Conservation (phyloP, 2,888 invertebrate genomes). For the Strigamia maritima region DNA sequence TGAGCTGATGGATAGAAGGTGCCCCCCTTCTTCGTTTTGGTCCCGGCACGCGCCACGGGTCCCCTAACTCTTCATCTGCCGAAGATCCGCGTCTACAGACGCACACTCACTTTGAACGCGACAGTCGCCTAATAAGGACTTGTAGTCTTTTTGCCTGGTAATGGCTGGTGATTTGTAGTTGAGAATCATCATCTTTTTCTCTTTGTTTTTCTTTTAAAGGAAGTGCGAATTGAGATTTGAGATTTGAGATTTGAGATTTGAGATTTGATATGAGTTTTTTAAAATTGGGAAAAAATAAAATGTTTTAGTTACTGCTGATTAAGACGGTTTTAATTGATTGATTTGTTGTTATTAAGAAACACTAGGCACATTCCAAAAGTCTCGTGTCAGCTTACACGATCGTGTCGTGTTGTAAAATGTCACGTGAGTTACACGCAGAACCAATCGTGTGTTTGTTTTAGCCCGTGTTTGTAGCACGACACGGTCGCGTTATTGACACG, state of each 20-base stretch:
- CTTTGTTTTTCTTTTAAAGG: not conserved
- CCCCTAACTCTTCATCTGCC: constrained; percentile 31
- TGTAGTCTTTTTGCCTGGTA: constrained; percentile 32
- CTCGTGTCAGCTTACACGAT: no score
- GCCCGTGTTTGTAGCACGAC: no score
- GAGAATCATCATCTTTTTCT: not conserved
- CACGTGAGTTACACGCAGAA: no score
- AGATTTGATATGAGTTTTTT: not conserved
- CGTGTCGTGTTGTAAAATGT: no score
- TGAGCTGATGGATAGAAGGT: constrained; percentile 34
- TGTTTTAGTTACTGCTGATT: no score
- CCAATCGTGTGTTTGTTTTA: no score
- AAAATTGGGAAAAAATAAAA: constrained; percentile 20
- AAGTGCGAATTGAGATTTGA: no score
- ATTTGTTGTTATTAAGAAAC: no score
- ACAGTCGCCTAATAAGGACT: constrained; percentile 32
- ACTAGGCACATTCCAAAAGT: no score
- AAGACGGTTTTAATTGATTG: no score
- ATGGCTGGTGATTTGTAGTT: constrained; percentile 29
- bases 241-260: no score
- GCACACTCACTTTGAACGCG: constrained; percentile 8
- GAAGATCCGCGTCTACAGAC: constrained; percentile 7
- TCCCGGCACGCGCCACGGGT: constrained; percentile 32
- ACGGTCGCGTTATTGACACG: no score
- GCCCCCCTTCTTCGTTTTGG: constrained; percentile 19